A percentile compares a stretch with the other conserved stretches of the same genome.
Conservation (phyloP, 2,797 vertebrate species). For the Megalops cyprinoides region DNA sequence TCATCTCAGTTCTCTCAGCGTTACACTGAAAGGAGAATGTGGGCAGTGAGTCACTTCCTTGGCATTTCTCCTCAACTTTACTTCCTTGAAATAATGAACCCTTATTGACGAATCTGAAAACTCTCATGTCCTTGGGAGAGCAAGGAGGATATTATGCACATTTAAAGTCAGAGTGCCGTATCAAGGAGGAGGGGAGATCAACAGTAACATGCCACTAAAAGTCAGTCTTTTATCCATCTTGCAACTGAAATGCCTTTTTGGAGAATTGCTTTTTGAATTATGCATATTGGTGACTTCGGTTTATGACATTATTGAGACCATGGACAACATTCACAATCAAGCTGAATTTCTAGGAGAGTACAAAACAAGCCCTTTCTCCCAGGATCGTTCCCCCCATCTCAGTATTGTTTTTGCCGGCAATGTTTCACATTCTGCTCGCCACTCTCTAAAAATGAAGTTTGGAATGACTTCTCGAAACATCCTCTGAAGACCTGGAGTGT, state of each 20-base stretch:
- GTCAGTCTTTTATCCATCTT: conserved; percentile 44
- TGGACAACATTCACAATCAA: background rate
- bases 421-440: background rate
- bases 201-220: conserved; percentile 48
- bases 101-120: conserved; percentile 24
- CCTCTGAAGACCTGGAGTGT: background rate
- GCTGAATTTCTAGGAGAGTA: background rate
- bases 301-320: conserved; percentile 31
- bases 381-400: background rate
- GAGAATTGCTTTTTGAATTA: conserved; percentile 58
- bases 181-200: conserved; percentile 41
- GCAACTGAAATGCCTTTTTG: conserved; percentile 46
- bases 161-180: conserved; percentile 5
- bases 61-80: background rate
- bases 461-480: background rate
- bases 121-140: conserved; percentile 37
- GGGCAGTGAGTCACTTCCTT: conserved; percentile 17
- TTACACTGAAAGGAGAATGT: background rate
- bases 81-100: conserved; percentile 43
- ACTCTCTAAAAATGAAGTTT: background rate
- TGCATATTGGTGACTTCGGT: conserved; percentile 51
- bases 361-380: background rate
- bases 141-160: conserved; percentile 33
- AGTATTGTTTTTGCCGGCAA: conserved; percentile 12
- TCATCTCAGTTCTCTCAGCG: conserved; percentile 18